phyloP scores from a whole-genome alignment of 2,888 invertebrate genomes.

The Epinotia bilunana region DNA sequence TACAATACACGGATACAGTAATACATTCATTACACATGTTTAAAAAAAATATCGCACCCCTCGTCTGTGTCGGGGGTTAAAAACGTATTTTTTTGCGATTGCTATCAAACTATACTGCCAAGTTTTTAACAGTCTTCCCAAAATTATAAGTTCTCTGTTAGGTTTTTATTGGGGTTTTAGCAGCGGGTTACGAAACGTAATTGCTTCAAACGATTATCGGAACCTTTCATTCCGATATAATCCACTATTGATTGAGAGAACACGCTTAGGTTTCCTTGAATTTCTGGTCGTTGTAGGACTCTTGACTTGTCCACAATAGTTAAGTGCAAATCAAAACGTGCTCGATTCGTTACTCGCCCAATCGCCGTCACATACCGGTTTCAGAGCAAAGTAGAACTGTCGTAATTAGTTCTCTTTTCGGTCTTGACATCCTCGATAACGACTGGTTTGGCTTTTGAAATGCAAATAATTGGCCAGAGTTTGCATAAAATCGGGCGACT shows the following conservation, averaged over 20 bases:
- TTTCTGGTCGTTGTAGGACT: slow-evolving; percentile 14
- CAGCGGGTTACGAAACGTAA: neutral
- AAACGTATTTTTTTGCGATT: no score
- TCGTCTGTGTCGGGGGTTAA: no score
- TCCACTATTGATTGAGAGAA: slow-evolving; percentile 9
- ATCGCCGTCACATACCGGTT: slow-evolving; percentile 48
- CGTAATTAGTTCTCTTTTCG: slow-evolving; percentile 64
- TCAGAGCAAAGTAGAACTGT: slow-evolving; percentile 52
- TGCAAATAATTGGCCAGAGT: slow-evolving; percentile 60
- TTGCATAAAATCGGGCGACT: slow-evolving; percentile 50
- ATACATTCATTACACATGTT: no score
- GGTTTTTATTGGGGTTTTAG: neutral
- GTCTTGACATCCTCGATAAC: slow-evolving; percentile 55
- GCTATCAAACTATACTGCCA: neutral
- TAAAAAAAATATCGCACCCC: no score
- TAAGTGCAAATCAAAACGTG: slow-evolving; percentile 30
- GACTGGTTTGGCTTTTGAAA: slow-evolving; percentile 59
- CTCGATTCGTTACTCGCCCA: slow-evolving; percentile 43
- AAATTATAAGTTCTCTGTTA: no score
- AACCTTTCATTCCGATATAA: neutral
- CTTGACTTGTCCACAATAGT: slow-evolving; percentile 2
- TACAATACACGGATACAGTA: no score
- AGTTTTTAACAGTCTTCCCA: neutral
- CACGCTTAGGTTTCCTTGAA: neutral
- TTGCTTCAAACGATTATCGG: no score